Conservation (phyloP, 2,113 vertebrate species). For the Patagioenas fasciata region DNA sequence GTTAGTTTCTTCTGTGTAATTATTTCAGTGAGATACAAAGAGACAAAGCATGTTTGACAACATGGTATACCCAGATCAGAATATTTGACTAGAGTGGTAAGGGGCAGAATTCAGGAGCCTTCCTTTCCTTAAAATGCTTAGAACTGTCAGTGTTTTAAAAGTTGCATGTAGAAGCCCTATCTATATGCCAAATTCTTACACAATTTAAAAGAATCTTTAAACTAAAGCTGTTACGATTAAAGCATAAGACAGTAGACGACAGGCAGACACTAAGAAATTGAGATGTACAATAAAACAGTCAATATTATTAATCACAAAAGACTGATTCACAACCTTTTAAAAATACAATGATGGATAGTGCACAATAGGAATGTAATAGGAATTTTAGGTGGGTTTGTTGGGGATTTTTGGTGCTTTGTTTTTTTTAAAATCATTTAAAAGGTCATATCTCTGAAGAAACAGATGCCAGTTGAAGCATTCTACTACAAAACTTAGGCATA, state of each 20-base stretch:
- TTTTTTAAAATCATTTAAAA: background rate
- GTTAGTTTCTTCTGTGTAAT: background rate
- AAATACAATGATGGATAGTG: background rate
- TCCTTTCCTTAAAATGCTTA: background rate
- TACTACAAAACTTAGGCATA: background rate
- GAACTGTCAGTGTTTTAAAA: background rate
- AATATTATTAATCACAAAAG: background rate
- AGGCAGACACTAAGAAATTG: background rate
- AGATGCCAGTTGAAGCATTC: background rate
- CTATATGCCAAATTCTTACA: background rate
- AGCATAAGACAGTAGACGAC: background rate
- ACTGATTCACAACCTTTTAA: background rate
- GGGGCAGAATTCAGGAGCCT: background rate
- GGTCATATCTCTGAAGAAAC: background rate
- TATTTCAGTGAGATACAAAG: background rate
- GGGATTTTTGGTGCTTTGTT: background rate
- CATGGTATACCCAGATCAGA: background rate
- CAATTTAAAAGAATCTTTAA: background rate
- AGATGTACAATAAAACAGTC: background rate
- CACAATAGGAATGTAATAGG: background rate
- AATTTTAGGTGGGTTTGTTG: background rate
- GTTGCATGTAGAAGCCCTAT: background rate
- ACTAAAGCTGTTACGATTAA: background rate
- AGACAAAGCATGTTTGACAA: background rate
- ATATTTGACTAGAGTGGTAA: background rate